Conservation (phyloP, 2,888 invertebrate species). For the Atherix ibis region DNA sequence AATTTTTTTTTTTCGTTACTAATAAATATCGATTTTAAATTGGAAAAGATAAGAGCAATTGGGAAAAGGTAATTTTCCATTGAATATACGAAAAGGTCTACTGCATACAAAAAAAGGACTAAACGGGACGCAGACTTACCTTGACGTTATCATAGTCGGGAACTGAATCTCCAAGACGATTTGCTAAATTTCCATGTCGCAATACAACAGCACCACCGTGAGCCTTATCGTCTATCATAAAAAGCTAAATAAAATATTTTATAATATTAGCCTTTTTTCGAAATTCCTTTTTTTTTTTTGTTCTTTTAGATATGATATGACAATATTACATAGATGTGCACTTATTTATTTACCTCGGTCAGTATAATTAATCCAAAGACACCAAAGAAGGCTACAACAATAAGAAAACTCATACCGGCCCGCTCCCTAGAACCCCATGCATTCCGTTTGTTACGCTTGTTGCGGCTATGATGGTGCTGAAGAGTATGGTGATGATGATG, state of each 20-base stretch:
- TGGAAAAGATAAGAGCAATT: no score
- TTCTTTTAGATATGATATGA: no score
- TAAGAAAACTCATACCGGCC: conserved; percentile 77
- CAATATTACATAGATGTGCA: no score
- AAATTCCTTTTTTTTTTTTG: no score
- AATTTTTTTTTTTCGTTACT: no score
- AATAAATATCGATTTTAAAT: no score
- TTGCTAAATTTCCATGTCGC: conserved; percentile 37
- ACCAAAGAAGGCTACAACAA: conserved; percentile 79
- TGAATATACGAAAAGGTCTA: no score
- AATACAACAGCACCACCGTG: conserved; percentile 38
- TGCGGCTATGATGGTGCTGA: conserved; percentile 12
- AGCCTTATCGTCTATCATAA: conserved; percentile 40
- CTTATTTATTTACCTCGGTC: conserved; percentile 54
- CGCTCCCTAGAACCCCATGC: conserved; percentile 45
- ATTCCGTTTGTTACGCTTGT: conserved; percentile 27
- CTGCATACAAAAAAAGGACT: no score
- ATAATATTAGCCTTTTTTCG: no score
- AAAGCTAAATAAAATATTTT: conserved; percentile 19
- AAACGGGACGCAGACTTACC: no score
- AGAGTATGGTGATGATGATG: conserved; percentile 16
- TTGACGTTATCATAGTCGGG: conserved; percentile 58
- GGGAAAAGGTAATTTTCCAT: no score
- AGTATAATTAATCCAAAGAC: conserved; percentile 77
- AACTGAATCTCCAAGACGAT: conserved; percentile 34